A percentile compares a stretch with the other conserved stretches of the same genome.
Evolutionary conservation across 1,140 invertebrate species (phyloP).

Genomic region (Pseudomyrmex pallidus): DNA sequence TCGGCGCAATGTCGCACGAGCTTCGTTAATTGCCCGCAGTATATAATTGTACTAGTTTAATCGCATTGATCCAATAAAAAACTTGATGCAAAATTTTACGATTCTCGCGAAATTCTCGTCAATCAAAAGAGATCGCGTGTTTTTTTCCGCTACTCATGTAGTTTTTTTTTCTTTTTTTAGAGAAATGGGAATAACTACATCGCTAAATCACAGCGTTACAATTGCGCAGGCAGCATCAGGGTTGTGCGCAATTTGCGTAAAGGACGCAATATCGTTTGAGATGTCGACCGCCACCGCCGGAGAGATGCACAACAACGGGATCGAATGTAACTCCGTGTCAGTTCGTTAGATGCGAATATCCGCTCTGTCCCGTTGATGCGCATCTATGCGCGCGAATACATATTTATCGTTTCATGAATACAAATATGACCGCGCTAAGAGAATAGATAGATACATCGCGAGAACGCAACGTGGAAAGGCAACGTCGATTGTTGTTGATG

Average conservation of each 20-base stretch:
- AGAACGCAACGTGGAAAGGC: neutral
- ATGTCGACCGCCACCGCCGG: slow-evolving; percentile 19
- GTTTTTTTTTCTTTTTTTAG: too few relatives aligned
- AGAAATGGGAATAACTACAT: neutral
- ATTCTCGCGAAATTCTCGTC: neutral
- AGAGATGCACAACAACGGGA: slow-evolving; percentile 24
- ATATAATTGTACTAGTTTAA: neutral
- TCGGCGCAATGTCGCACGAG: neutral
- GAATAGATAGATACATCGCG: neutral
- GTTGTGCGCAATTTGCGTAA: slow-evolving; percentile 47
- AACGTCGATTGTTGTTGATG: slow-evolving; percentile 16
- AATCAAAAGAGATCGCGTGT: neutral
- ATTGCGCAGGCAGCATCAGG: slow-evolving; percentile 34
- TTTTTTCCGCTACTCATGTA: too few relatives aligned
- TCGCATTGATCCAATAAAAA: neutral
- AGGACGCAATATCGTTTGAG: slow-evolving; percentile 40
- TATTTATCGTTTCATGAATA: slow-evolving; percentile 52
- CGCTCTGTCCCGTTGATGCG: neutral
- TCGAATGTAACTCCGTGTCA: slow-evolving; percentile 17
- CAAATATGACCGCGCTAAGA: slow-evolving; percentile 1
- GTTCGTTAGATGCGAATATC: slow-evolving; percentile 48
- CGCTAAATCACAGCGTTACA: slow-evolving; percentile 49
- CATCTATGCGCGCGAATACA: slow-evolving; percentile 6
- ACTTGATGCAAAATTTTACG: neutral
- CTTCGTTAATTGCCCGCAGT: neutral